Conservation (phyloP, 2,797 vertebrate species). For the Sebastes glaucus region DNA sequence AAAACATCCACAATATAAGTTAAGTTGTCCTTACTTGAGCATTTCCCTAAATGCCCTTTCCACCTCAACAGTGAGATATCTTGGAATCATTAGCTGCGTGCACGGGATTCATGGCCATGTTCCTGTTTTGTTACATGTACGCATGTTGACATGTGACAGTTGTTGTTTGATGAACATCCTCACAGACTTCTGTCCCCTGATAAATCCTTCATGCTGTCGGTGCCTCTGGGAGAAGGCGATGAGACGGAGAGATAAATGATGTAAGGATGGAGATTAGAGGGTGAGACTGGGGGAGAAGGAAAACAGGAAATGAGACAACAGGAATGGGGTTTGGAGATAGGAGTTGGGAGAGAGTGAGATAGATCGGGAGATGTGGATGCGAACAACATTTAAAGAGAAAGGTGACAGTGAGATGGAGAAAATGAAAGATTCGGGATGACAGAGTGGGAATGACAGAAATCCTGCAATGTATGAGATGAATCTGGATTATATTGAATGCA, state of each 20-base stretch:
- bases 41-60: background rate
- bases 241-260: slow-evolving; percentile 59
- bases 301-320: slow-evolving; percentile 55
- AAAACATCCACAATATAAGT: background rate
- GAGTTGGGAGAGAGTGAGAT: slow-evolving; percentile 5
- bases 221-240: slow-evolving; percentile 35
- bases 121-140: background rate
- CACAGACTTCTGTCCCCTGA: slow-evolving; percentile 12
- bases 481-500: background rate
- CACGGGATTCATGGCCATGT: background rate
- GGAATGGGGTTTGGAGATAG: slow-evolving; percentile 24
- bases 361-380: slow-evolving; percentile 5
- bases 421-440: background rate
- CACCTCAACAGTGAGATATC: background rate
- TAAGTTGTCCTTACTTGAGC: background rate
- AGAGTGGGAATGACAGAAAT: background rate
- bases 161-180: slow-evolving; percentile 21
- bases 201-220: slow-evolving; percentile 41
- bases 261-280: slow-evolving; percentile 44
- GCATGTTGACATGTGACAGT: background rate
- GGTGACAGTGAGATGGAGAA: slow-evolving; percentile 3
- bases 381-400: background rate
- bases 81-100: background rate
- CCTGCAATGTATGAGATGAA: background rate
- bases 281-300: background rate